phyloP scores from a whole-genome alignment of 2,888 invertebrate genomes.

The Halictus quadricinctus region DNA sequence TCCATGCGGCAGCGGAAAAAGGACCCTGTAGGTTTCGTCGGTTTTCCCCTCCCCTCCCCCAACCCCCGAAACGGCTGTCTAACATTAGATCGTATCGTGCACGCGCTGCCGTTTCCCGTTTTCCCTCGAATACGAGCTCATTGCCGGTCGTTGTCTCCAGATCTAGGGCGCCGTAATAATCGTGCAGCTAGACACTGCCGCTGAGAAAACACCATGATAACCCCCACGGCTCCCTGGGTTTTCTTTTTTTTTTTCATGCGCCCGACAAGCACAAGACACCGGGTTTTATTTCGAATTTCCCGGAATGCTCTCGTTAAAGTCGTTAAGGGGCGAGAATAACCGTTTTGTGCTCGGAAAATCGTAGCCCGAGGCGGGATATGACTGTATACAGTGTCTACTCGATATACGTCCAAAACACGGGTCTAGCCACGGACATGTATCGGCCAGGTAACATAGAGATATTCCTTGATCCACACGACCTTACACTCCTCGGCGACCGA shows the following conservation, averaged over 20 bases:
- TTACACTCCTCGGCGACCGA: too few relatives aligned
- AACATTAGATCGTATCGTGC: constrained; percentile 52
- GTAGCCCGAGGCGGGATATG: neutral
- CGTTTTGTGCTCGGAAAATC: neutral
- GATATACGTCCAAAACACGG: too few relatives aligned
- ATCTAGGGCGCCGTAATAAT: constrained; percentile 23
- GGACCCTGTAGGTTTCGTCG: constrained; percentile 21
- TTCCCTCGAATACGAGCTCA: constrained; percentile 6
- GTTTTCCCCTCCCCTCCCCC: neutral
- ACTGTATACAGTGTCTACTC: neutral
- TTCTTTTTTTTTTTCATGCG: neutral
- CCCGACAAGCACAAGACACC: neutral
- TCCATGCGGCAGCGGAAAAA: constrained; percentile 37
- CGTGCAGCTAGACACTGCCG: neutral
- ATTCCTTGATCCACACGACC: too few relatives aligned
- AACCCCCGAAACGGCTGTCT: constrained; percentile 10
- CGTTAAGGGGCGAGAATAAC: neutral
- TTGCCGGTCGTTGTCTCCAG: constrained; percentile 14
- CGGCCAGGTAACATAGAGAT: too few relatives aligned
- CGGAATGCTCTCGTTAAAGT: neutral
- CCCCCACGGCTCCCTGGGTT: neutral
- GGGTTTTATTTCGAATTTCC: neutral
- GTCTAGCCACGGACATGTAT: too few relatives aligned
- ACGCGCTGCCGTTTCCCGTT: constrained; percentile 35
- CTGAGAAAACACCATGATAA: constrained; percentile 11